phyloP scores from a whole-genome alignment of 2,797 vertebrate genomes.

The Cossypha caffra region DNA sequence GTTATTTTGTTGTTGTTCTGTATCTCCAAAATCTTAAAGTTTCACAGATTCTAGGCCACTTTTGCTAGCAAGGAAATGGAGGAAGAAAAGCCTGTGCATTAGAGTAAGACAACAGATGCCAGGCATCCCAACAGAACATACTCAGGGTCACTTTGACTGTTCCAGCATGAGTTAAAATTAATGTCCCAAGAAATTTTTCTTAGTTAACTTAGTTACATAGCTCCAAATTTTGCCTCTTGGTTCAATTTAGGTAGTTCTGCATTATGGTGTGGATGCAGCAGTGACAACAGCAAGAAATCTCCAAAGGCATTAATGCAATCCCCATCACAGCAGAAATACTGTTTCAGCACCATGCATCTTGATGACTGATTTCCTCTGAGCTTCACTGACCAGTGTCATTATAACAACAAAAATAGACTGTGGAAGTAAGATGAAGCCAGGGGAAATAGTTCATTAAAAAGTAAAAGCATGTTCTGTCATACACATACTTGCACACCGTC shows the following conservation, averaged over 20 bases:
- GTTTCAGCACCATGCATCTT: slow-evolving; percentile 63
- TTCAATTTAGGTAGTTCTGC: slow-evolving; percentile 61
- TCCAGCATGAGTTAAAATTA: slow-evolving; percentile 54
- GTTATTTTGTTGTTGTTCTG: background rate
- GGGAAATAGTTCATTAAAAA: slow-evolving; percentile 77
- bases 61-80: background rate
- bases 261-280: slow-evolving; percentile 12
- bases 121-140: slow-evolving; percentile 53
- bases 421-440: slow-evolving; percentile 59
- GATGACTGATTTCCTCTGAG: slow-evolving; percentile 75
- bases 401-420: slow-evolving; percentile 76
- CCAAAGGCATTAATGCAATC: slow-evolving; percentile 53
- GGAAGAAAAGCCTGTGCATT: background rate
- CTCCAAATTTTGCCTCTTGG: slow-evolving; percentile 47
- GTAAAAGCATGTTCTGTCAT: slow-evolving; percentile 66
- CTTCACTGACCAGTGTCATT: slow-evolving; percentile 71
- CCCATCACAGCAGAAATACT: slow-evolving; percentile 55
- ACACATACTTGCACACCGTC: slow-evolving; percentile 28
- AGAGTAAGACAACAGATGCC: slow-evolving; percentile 37
- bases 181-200: slow-evolving; percentile 58
- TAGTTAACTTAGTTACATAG: slow-evolving; percentile 43
- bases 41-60: background rate
- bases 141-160: slow-evolving; percentile 61
- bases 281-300: slow-evolving; percentile 38
- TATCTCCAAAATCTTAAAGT: background rate